These are phyloP conservation scores for Melanostigma gelatinosum DNA, from an alignment of 2,113 vertebrate species.

Conservation along the genomic window DNA sequence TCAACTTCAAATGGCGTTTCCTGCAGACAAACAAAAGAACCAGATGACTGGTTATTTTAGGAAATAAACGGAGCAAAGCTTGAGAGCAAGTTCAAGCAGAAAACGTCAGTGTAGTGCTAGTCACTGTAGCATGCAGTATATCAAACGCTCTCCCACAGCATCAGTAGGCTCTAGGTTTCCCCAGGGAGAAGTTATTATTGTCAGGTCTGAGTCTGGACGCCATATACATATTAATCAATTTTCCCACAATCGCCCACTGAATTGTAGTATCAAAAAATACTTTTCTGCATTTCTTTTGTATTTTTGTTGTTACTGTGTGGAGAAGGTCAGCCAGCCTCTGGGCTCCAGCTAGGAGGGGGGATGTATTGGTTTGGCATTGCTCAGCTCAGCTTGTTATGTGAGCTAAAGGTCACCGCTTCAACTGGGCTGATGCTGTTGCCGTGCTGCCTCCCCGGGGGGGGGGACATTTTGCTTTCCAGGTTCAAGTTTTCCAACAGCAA, in stretches of 20 bases:
- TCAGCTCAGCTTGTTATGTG: conserved; percentile 54
- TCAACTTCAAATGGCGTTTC: conserved; percentile 14
- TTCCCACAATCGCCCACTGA: background rate
- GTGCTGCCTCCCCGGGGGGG: conserved; percentile 45
- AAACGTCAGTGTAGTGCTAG: background rate
- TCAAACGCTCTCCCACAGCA: background rate
- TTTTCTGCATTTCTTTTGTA: conserved; percentile 11
- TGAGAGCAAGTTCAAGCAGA: background rate
- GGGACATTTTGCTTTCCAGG: conserved; percentile 45
- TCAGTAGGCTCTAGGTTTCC: background rate
- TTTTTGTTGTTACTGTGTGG: conserved; percentile 36
- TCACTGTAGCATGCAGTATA: background rate
- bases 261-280: background rate
- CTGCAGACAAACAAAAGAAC: conserved; percentile 6
- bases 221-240: background rate
- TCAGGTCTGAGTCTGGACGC: background rate
- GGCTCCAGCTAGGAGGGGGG: conserved; percentile 41
- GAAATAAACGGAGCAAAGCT: conserved; percentile 5
- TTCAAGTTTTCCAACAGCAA: conserved; percentile 27
- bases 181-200: background rate
- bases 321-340: conserved; percentile 64
- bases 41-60: background rate
- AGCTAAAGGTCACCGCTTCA: conserved; percentile 71
- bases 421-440: conserved; percentile 46
- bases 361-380: conserved; percentile 52